Evolutionary conservation across 2,113 vertebrate genomes (phyloP).

Genomic region (Eclectus roratus): DNA sequence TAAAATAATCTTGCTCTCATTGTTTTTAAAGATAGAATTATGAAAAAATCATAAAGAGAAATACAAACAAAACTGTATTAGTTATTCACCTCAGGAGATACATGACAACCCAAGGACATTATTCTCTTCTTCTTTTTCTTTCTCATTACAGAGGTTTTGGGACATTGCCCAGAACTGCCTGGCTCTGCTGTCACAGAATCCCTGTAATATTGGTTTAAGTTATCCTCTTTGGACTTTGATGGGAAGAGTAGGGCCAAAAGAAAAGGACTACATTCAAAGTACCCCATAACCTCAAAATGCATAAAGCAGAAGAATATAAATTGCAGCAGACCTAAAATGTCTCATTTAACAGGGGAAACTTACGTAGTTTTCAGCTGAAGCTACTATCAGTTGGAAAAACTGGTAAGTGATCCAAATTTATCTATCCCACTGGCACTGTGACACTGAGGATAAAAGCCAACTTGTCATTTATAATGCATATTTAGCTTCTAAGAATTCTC

Average conservation of each 20-base stretch:
- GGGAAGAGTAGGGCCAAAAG: neutral
- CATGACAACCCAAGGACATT: neutral
- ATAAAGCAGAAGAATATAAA: neutral
- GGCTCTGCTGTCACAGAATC: neutral
- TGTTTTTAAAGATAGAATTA: neutral
- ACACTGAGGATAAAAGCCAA: constrained; percentile 13
- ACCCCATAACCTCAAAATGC: neutral
- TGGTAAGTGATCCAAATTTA: neutral
- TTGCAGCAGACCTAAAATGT: neutral
- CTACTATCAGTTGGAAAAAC: neutral
- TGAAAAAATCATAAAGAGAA: neutral
- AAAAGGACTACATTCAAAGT: neutral
- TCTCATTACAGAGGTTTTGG: neutral
- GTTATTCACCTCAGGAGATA: neutral
- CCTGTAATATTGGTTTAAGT: neutral
- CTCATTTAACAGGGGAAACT: neutral
- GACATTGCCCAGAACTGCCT: neutral
- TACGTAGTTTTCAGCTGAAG: neutral
- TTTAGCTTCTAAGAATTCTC: constrained; percentile 30
- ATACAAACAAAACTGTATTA: neutral
- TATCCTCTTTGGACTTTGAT: neutral
- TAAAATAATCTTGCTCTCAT: neutral
- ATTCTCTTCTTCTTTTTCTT: neutral
- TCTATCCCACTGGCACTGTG: neutral
- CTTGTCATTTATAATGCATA: neutral